Evolutionary conservation across 1,140 invertebrate species (phyloP), one percentile per base, ranked within the genome.

Genomic region (Sarcophaga bullata): DNA sequence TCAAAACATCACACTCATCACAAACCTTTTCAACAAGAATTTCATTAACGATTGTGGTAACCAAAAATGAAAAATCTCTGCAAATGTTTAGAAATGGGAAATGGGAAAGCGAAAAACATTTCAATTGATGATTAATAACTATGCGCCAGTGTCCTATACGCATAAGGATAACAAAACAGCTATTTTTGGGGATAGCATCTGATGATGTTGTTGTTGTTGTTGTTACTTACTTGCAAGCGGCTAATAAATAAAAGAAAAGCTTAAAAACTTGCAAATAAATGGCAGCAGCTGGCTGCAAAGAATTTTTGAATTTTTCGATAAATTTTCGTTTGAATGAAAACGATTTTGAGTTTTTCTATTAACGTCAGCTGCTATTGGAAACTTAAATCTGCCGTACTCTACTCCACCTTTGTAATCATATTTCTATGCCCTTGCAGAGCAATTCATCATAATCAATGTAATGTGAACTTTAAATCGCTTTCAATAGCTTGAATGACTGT

Each of bases 361-460:
- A 78, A 78, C 49, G 48, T 50, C 73, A 76, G 46, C 48, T 76
- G 73, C 49, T 49, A 47, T 9, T 19, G 13, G 25, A 46, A 46
- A 46, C 25, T 73, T 37, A 73, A 73, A 46, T 47, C 17, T 19
- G 25, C 6, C 46, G 25, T 37, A 37, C 72, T n/a, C n/a, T 11
- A 37, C 25, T 19, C 0, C 19, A 25, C 46, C 13, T 11, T 15
- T 13, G 11, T 73, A 8, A 13, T 52, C 13, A 13, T 9, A 52
- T 1, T 52, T 9, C 8, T 3, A 15, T 15, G 15, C 47, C 73
- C 68, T 37, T 46, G 17, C 19, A 73, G 47, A 76, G 46, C 73
- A 76, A 76, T 76, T 76, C 73, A 76, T 76, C 73, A 76, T 76
- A 50, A 78, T 52, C 75, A 52, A 78, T 19, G 75, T 78, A 78